A percentile compares a stretch with the other conserved stretches of the same genome.
phyloP scores from a whole-genome alignment of 2,888 invertebrate species.

The Ommatoiulus sabulosus region DNA sequence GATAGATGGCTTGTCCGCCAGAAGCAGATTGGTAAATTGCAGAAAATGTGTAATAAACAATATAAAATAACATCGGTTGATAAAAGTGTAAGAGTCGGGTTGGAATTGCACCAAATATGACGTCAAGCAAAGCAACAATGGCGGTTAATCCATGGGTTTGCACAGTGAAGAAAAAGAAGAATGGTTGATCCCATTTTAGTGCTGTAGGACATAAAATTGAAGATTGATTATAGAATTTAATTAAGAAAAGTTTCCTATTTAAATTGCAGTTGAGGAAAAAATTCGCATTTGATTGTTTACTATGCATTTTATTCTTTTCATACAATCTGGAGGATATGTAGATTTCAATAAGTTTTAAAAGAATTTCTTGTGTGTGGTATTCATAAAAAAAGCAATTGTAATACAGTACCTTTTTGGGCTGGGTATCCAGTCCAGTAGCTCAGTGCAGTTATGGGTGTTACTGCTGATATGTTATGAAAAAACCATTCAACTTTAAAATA shows the following conservation, averaged over 20 bases:
- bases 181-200: background rate
- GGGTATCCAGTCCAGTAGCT: background rate
- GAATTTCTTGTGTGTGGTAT: too few relatives aligned
- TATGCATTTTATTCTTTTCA: too few relatives aligned
- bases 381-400: too few relatives aligned
- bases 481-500: slow-evolving; percentile 22
- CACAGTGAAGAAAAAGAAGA: slow-evolving; percentile 30
- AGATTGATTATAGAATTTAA: too few relatives aligned
- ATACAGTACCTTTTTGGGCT: background rate
- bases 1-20: background rate
- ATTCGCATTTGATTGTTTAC: too few relatives aligned
- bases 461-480: slow-evolving; percentile 9
- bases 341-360: too few relatives aligned
- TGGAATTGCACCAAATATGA: background rate
- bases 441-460: background rate
- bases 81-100: background rate
- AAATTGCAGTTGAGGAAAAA: background rate
- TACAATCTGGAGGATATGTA: too few relatives aligned
- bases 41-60: background rate
- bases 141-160: slow-evolving; percentile 28
- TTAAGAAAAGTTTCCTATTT: background rate
- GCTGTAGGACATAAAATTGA: background rate
- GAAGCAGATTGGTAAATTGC: background rate
- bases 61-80: background rate
- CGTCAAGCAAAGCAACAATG: background rate